phyloP scores from a whole-genome alignment of 2,113 vertebrate species.

The Neodon shergylaensis region DNA sequence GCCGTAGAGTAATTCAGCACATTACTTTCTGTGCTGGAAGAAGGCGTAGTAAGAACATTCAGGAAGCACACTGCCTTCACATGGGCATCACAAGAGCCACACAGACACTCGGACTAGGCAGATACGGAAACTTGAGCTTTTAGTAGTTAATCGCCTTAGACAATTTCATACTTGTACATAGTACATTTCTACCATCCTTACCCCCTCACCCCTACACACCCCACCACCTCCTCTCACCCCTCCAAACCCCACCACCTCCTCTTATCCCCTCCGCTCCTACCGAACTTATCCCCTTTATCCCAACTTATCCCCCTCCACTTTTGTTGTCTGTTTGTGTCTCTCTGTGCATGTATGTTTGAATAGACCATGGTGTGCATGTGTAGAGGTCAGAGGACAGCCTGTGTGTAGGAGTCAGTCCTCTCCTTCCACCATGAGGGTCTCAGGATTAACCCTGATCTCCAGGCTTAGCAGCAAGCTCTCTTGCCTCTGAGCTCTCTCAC shows the following conservation, averaged over 20 bases:
- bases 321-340: background rate
- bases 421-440: background rate
- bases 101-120: background rate
- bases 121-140: background rate
- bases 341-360: background rate
- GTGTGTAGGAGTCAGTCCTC: background rate
- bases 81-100: background rate
- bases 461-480: background rate
- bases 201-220: background rate
- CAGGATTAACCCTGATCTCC: no score
- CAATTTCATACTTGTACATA: background rate
- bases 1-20: background rate
- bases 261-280: background rate
- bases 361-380: background rate
- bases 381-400: no score
- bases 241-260: background rate
- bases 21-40: background rate
- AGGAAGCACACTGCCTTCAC: background rate
- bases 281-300: background rate
- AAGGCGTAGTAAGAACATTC: no score
- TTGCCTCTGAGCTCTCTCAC: background rate
- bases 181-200: background rate
- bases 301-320: background rate
- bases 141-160: background rate
- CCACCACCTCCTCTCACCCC: background rate